phyloP scores from a whole-genome alignment of 2,888 invertebrate genomes.

The Deilephila elpenor region DNA sequence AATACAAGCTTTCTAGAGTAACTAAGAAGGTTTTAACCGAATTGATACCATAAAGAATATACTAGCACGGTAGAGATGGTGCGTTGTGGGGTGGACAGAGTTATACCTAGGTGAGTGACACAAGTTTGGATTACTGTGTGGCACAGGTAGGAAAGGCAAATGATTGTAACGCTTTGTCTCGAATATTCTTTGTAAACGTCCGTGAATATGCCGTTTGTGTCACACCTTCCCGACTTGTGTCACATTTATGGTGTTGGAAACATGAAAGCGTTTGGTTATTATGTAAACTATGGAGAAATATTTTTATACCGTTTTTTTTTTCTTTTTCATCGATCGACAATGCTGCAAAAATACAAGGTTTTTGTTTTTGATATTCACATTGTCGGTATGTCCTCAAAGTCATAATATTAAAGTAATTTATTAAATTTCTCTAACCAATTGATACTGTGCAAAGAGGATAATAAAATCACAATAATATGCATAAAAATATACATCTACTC shows the following conservation, averaged over 20 bases:
- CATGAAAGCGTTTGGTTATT: conserved; percentile 40
- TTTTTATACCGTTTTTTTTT: background rate
- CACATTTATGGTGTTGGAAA: conserved; percentile 60
- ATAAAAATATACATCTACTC: too few species aligned
- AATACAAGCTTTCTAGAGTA: background rate
- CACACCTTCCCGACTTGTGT: conserved; percentile 85
- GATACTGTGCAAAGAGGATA: too few species aligned
- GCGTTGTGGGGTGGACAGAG: conserved; percentile 48
- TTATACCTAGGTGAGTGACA: conserved; percentile 80
- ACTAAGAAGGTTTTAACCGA: too few species aligned
- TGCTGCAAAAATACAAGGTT: too few species aligned
- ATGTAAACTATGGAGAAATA: background rate
- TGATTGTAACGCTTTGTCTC: conserved; percentile 40
- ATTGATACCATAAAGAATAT: background rate
- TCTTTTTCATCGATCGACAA: too few species aligned
- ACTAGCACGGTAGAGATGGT: conserved; percentile 35
- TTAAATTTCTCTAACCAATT: too few species aligned
- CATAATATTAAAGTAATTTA: too few species aligned
- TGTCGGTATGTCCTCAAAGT: too few species aligned
- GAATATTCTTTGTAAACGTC: conserved; percentile 40
- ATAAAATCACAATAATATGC: too few species aligned
- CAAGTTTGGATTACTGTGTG: conserved; percentile 82
- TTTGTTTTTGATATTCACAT: too few species aligned
- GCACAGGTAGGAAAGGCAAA: conserved; percentile 83
- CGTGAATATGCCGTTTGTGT: conserved; percentile 65